phyloP scores from a whole-genome alignment of 2,888 invertebrate species.

The Megastigmus dorsalis region DNA sequence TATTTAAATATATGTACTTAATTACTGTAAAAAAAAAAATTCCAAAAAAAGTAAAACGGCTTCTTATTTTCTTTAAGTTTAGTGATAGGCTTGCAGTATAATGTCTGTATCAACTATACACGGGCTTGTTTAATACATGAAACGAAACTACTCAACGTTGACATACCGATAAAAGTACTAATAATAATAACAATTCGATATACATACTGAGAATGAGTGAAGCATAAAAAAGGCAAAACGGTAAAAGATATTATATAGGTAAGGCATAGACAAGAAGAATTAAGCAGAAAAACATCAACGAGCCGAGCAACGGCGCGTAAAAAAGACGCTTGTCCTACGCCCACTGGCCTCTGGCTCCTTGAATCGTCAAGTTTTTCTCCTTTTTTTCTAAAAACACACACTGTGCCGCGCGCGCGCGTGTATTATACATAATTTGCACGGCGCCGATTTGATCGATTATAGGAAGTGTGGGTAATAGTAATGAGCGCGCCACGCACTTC shows the following conservation, averaged over 20 bases:
- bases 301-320: background rate
- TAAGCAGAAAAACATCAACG: background rate
- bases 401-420: too few species aligned
- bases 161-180: too few species aligned
- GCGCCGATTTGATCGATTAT: background rate
- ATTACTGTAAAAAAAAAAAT: too few species aligned
- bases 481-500: too few species aligned
- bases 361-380: slow-evolving; percentile 9
- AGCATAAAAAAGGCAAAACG: background rate
- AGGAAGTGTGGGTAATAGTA: too few species aligned
- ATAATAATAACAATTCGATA: background rate
- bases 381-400: slow-evolving; percentile 8
- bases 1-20: too few species aligned
- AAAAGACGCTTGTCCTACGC: slow-evolving; percentile 1
- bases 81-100: too few species aligned
- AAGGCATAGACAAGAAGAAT: background rate
- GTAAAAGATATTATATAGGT: background rate
- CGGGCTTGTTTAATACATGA: too few species aligned
- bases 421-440: background rate
- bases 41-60: too few species aligned
- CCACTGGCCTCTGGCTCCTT: slow-evolving; percentile 21
- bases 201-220: background rate
- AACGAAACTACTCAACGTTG: too few species aligned
- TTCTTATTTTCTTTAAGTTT: too few species aligned
- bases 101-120: too few species aligned